Evolutionary conservation across 2,797 vertebrate genomes (phyloP), one percentile per base, ranked within the genome.

Genomic region (Enteromius fasciolatus): DNA sequence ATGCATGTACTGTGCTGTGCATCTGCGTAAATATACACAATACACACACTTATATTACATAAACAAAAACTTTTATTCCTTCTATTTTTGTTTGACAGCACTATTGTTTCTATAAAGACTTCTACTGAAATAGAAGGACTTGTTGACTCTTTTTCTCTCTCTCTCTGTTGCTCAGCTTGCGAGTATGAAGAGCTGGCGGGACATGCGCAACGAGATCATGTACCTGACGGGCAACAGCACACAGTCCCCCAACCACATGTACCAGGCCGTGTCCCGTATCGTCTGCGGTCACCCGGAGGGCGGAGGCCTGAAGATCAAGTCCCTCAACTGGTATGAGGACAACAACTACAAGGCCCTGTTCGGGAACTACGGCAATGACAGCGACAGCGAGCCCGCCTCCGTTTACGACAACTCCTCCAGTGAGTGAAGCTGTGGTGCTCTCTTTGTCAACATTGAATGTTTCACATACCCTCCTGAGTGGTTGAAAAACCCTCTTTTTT

Each of bases 301-400:
- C 0, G 98, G 98, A 25, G 97, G 97, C 0, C 94, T 99, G 73
- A 97, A 98, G 93, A 98, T 99, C 90, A 99, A 99, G 83, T 98
- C 97, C 28, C 95, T 99, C 74, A 99, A 99, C 93, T 99, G 97
- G 97, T 98, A 98, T 0, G 98, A 99, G 83, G 98, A 99, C 92
- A 96, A 95, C 89, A 99, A 99, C 94, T 99, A 98, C 94, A 98
- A 99, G 90, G 96, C 97, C 0, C 89, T 99, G 20, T 98, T 99
- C 0, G 96, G 97, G 11, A 96, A 95, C 66, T 90, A 97, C 20
- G 78, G 73, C 39, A 94, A 92, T 91, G 95, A 95, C 18, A 97
- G 95, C 28, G 97, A 98, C 0, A 96, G 96, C 0, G 87, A 93
- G 10, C 14, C 91, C 0, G 36, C 87, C 0, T 59, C 88, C 0